A percentile compares a stretch with the other conserved stretches of the same genome.
These are phyloP conservation scores for Sebastes iracundus DNA, from an alignment of 2,797 vertebrate genomes.

Conservation along the genomic window DNA sequence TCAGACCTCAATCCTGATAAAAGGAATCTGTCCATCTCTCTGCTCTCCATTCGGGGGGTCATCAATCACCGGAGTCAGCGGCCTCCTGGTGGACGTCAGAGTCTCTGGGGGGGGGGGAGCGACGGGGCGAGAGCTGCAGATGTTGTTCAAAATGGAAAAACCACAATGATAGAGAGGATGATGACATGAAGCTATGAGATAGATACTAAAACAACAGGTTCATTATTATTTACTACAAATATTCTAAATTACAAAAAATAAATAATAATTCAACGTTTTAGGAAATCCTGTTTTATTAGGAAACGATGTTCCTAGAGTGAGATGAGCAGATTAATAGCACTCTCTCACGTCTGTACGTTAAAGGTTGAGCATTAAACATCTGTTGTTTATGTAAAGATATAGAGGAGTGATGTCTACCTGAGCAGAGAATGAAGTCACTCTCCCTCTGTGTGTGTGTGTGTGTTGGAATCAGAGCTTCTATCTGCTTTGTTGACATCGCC, in stretches of 20 bases:
- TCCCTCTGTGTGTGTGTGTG: no score
- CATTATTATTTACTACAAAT: background rate
- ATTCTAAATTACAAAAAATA: background rate
- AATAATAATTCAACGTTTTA: background rate
- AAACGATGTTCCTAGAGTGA: background rate
- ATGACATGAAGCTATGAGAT: background rate
- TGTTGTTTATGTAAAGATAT: no score
- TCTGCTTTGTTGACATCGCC: no score
- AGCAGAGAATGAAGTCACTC: no score
- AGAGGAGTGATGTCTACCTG: no score
- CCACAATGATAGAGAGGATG: background rate
- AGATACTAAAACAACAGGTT: background rate
- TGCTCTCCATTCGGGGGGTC: slow-evolving; percentile 53
- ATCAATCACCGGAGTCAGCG: slow-evolving; percentile 64
- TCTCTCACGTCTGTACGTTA: background rate
- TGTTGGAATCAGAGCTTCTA: no score
- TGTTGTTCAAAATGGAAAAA: slow-evolving; percentile 42
- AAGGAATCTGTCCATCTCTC: slow-evolving; percentile 69
- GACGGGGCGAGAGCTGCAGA: slow-evolving; percentile 34
- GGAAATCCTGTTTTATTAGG: background rate
- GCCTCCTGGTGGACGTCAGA: slow-evolving; percentile 26
- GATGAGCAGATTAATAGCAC: background rate
- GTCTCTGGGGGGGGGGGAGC: slow-evolving; percentile 42
- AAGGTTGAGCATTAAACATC: no score
- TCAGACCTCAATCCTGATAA: slow-evolving; percentile 71